A percentile compares a stretch with the other conserved stretches of the same genome.
Evolutionary conservation across 2,113 vertebrate species (phyloP).

Genomic region (Suricata suricatta): DNA sequence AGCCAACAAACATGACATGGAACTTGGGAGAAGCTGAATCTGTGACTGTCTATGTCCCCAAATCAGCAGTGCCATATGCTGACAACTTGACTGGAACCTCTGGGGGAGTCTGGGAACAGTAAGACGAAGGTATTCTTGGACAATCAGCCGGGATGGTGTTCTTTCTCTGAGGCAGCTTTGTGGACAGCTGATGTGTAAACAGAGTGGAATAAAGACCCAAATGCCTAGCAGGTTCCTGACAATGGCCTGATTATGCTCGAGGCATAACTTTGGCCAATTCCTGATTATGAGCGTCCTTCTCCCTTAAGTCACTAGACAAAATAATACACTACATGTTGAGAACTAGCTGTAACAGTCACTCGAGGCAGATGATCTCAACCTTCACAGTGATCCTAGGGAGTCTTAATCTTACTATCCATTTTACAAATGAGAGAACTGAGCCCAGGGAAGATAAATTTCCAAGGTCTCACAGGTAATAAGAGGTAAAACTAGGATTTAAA

Average conservation of each 20-base stretch:
- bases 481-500: background rate
- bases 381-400: background rate
- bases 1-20: background rate
- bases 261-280: background rate
- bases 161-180: background rate
- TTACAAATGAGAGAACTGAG: constrained; percentile 13
- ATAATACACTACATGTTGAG: background rate
- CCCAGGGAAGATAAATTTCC: background rate
- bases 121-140: background rate
- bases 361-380: background rate
- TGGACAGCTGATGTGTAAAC: background rate
- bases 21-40: background rate
- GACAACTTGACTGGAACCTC: background rate
- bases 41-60: background rate
- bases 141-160: background rate
- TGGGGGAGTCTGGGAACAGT: background rate
- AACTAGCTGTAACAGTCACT: background rate
- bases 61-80: background rate
- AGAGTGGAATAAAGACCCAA: background rate
- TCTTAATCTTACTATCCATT: background rate
- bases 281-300: background rate
- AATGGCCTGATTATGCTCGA: background rate
- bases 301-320: background rate
- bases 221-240: background rate
- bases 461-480: background rate